Base-by-base conservation (phyloP, 2,888 invertebrate species). In the Eupithecia abbreviata region DNA sequence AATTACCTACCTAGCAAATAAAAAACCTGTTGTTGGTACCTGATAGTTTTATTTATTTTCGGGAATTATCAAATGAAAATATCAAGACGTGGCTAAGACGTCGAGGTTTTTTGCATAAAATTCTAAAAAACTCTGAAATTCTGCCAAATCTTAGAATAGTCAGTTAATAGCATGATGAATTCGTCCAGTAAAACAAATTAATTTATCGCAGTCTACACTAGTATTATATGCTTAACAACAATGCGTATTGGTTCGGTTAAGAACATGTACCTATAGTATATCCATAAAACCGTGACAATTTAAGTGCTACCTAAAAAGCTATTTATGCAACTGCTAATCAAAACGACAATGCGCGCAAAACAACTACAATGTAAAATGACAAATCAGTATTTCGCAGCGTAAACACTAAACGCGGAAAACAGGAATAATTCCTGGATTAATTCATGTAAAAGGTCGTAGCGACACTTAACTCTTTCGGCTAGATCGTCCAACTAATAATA, bases 401-500 rank as follows among this genome's bases (percentile, higher is more conserved):
- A 85, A 85, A 82, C 84, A 83, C 85, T 85, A 85, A 86, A 89
- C 81, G 80, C 87, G 85, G 87, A 89, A 90, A 85, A 87, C 84
- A 85, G 82, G 83, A 85, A 90, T 89, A 82, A 90, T 89, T 88
- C 83, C 82, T 83, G 83, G 85, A 89, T 89, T 89, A 91, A 80
- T 90, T 90, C 85, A 87, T 89, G 90, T 87, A 88, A 91, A 91
- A 91, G 89, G 90, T 88, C 90, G 84, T 87, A 85, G 88, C 89
- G 91, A 92, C 94, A 93, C 92, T 93, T 90, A 91, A 90, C 93
- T 91, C 93, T 94, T 91, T 94, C 93, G 94, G 84, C 92, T 94
- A 94, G 93, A 93, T 91, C 94, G 94, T 94, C 95, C 94, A 94
- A 92, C 95, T 95, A 95, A 94, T 95, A 95, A 94, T 95, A 95